Evolutionary conservation across 1,140 invertebrate genomes (phyloP).

Genomic region (Drosophila nebulosa): DNA sequence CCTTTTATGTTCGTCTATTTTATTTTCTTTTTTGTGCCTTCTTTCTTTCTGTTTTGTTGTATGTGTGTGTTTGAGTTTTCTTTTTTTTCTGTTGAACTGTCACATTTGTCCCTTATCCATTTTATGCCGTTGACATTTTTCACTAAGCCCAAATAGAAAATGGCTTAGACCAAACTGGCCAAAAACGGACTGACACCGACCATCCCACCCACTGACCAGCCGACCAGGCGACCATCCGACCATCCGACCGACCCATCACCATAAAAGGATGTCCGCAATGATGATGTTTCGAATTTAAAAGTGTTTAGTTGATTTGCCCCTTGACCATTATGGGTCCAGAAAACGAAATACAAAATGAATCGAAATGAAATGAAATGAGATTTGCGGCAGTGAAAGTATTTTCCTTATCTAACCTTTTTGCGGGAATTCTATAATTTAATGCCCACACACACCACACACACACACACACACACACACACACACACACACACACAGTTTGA

Average conservation of each 20-base stretch:
- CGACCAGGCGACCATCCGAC: neutral
- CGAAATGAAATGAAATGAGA: constrained; percentile 17
- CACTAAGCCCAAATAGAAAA: constrained; percentile 65
- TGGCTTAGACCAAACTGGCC: constrained; percentile 19
- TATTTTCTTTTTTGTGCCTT: constrained; percentile 36
- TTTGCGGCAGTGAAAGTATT: constrained; percentile 31
- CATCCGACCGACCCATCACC: constrained; percentile 4
- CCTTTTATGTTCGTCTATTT: constrained; percentile 47
- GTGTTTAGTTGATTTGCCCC: constrained; percentile 39
- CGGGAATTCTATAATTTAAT: neutral
- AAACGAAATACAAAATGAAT: constrained; percentile 2
- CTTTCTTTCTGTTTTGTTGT: constrained; percentile 2
- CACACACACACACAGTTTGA: constrained; percentile 2
- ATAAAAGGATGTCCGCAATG: constrained; percentile 25
- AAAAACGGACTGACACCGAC: too few relatives aligned
- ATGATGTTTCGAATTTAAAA: constrained; percentile 43
- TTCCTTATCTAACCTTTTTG: neutral
- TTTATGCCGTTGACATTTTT: constrained; percentile 71
- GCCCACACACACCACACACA: neutral
- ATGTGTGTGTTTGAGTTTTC: constrained; percentile 5
- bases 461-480: neutral
- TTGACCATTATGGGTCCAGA: constrained; percentile 16
- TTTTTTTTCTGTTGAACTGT: constrained; percentile 62
- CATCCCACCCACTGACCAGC: neutral
- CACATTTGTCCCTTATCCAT: constrained; percentile 72